Evolutionary conservation across 2,113 vertebrate genomes (phyloP), one percentile per base, ranked within the genome.

Genomic region (Platichthys stellatus): DNA sequence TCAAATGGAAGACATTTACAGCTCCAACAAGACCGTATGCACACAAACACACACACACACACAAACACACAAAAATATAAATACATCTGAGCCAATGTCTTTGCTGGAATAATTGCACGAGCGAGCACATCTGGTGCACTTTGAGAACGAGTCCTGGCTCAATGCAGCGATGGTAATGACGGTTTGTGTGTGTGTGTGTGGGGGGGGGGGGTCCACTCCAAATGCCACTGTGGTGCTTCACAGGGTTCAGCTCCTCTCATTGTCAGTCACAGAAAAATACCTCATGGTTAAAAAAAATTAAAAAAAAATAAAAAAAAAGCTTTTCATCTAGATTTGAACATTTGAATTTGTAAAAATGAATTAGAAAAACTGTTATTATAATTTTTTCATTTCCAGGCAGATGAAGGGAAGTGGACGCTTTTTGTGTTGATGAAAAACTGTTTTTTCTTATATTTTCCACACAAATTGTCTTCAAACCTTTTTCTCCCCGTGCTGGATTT

Each of bases 61-160:
- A 31, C 72, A 73, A 77, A 81, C 59, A 72, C 72, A 66, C 69
- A 75, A 51, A 82, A 31, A 80, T 69, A 73, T 57, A 85, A 85
- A 83, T 78, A 87, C 68, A 89, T 87, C 70, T 87, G 86, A 85
- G 89, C 81, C 83, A 68, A 51, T 84, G 82, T 88, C 90, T 92
- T 90, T 89, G 87, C 87, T 84, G 78, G 90, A 91, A 89, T 86
- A 89, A 92, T 89, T 80, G 83, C 82, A 86, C 59, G 54, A 83
- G 87, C 73, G 83, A 91, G 86, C 86, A 90, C 90, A 92, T 93
- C 91, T 92, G 92, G 90, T 91, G 92, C 87, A 91, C 90, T 91
- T 92, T 90, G 90, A 90, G 86, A 90, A 76, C 5, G 85, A 88
- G 81, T 86, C 83, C 81, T 90, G 88, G 84, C 84, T 83, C 65